Evolutionary conservation across 2,113 vertebrate genomes (phyloP).

Genomic region (Malurus alboscapulatus): DNA sequence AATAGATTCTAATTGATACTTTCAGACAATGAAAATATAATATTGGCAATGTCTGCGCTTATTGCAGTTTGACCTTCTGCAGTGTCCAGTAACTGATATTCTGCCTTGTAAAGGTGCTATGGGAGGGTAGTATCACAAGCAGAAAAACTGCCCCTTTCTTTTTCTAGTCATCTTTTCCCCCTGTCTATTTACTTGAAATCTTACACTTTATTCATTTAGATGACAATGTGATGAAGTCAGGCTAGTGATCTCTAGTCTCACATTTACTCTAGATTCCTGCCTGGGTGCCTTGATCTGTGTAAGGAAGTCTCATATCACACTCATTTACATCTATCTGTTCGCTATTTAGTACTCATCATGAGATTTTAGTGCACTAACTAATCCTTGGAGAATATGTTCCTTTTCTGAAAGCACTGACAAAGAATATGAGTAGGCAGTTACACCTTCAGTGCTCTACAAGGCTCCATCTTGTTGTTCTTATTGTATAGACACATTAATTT

Average conservation of each 20-base stretch:
- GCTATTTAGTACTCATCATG: neutral
- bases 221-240: neutral
- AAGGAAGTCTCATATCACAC: neutral
- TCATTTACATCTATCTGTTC: neutral
- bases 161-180: neutral
- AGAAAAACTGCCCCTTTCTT: neutral
- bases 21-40: neutral
- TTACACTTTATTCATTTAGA: neutral
- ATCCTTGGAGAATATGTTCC: neutral
- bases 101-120: neutral
- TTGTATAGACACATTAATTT: neutral
- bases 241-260: neutral
- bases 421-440: neutral
- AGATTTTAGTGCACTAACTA: neutral
- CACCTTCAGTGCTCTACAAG: neutral
- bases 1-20: neutral
- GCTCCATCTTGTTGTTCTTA: neutral
- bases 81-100: neutral
- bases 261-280: neutral
- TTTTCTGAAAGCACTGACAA: neutral
- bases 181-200: neutral
- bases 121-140: neutral
- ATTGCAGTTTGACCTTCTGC: neutral
- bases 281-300: neutral
- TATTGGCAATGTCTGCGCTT: neutral